Conservation (phyloP, 2,113 vertebrate species). For the Syngnathus typhle region DNA sequence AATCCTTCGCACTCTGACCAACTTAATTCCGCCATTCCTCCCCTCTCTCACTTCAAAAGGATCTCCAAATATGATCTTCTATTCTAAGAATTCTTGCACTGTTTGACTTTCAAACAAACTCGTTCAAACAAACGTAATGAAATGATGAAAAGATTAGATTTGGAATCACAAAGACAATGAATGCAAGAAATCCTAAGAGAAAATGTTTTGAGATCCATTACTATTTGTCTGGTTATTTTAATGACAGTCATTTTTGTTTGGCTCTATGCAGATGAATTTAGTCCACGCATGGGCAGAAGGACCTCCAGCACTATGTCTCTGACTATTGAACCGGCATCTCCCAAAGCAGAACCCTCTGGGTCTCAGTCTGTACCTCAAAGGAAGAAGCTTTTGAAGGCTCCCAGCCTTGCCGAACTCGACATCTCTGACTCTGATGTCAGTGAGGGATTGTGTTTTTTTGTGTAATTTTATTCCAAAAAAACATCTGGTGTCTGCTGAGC, state of each 20-base stretch:
- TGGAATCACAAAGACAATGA: background rate
- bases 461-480: background rate
- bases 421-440: constrained; percentile 94
- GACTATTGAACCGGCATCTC: constrained; percentile 67
- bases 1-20: constrained; percentile 31
- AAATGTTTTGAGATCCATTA: constrained; percentile 32
- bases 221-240: constrained; percentile 1
- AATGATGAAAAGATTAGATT: background rate
- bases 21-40: constrained; percentile 23
- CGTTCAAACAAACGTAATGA: constrained; percentile 1
- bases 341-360: constrained; percentile 51
- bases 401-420: constrained; percentile 85
- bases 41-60: constrained; percentile 10
- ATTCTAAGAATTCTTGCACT: constrained; percentile 30
- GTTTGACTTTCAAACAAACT: constrained; percentile 6
- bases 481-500: background rate
- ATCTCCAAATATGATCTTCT: constrained; percentile 42
- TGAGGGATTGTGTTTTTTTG: constrained; percentile 12
- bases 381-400: constrained; percentile 90
- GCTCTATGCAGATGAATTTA: constrained; percentile 77
- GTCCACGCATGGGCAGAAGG: constrained; percentile 75
- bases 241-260: constrained; percentile 24
- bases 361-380: constrained; percentile 69
- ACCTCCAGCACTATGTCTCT: constrained; percentile 71
- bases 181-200: constrained; percentile 32